Base-by-base conservation (phyloP, 1,140 invertebrate genomes). In the Helicorthomorpha holstii region DNA sequence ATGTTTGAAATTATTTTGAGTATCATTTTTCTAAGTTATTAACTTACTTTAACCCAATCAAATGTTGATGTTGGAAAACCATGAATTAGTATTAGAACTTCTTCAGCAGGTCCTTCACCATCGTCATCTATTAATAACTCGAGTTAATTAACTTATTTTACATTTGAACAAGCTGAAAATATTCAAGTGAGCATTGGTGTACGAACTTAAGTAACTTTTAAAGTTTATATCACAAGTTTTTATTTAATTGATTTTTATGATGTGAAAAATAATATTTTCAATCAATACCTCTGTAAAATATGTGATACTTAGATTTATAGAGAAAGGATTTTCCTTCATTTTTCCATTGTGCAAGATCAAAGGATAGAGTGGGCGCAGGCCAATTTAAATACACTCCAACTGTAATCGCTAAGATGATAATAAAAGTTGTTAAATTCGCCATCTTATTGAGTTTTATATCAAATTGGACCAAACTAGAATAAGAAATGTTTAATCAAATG, bases 61-160 rank as follows among this genome's bases (percentile, higher is more conserved):
- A 59, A 60, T 49, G 60, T 63, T 14, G 57, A 61, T 16, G 65
- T 63, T 50, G 65, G 65, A 50, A 63, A 66, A 22, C 65, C 65
- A 59, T 66, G 65, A 7, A 66, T 52, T 45, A 56, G 57, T 16
- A 66, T 22, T 3, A 66, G 19, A 3, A 50, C 41, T 3, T 41
- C 49, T 42, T 49, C 12, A 4, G 4, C 25, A 12, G 22, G 16
- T 34, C 48, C 48, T 41, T 26, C 16, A 21, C 22, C 48, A 34
- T 34, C 7, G 24, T 49, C 48, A 22, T 46, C 25, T 46, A 22
- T 25, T 7, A 25, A 46, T 46, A 46, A 25, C 7, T 7, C 16
- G 29, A 34, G 16, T 7, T 7, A 34, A 7, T 16, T 7, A 34
- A 16, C 7, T 16, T 34, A 34, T 34, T 34, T n/a, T n/a, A n/a